Percentiles rank a stretch among this genome's conserved stretches.
Conservation (phyloP, 2,888 invertebrate species). For the Drosophila putrida region DNA sequence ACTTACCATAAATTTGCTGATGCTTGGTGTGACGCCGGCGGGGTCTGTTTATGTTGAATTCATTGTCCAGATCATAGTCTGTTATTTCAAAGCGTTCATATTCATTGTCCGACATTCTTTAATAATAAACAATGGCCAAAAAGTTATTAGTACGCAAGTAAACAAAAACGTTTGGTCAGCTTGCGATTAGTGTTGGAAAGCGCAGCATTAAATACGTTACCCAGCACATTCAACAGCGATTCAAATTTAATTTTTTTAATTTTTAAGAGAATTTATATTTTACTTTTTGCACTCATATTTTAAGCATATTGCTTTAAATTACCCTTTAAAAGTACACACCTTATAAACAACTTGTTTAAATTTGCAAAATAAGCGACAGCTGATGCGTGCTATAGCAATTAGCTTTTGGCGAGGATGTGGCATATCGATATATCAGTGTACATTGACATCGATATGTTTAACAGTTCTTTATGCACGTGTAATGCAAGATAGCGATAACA, state of each 20-base stretch:
- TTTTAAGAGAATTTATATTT: no score
- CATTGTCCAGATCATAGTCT: conserved; percentile 96
- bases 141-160: conserved; percentile 5
- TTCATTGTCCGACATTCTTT: conserved; percentile 87
- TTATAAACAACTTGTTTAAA: no score
- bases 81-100: conserved; percentile 97
- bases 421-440: background rate
- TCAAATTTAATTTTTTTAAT: background rate
- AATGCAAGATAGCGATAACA: conserved; percentile 43
- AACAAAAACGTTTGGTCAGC: conserved; percentile 40
- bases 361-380: background rate
- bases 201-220: background rate
- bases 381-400: background rate
- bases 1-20: conserved; percentile 96
- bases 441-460: background rate
- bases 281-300: no score
- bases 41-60: conserved; percentile 93
- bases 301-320: no score
- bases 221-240: background rate
- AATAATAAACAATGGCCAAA: background rate
- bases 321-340: no score
- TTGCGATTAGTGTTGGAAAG: conserved; percentile 40
- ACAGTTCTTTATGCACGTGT: conserved; percentile 39
- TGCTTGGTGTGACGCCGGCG: conserved; percentile 92
- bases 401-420: background rate